A percentile compares a stretch with the other conserved stretches of the same genome.
phyloP scores from a whole-genome alignment of 2,888 invertebrate genomes.

The Onchidella celtica region DNA sequence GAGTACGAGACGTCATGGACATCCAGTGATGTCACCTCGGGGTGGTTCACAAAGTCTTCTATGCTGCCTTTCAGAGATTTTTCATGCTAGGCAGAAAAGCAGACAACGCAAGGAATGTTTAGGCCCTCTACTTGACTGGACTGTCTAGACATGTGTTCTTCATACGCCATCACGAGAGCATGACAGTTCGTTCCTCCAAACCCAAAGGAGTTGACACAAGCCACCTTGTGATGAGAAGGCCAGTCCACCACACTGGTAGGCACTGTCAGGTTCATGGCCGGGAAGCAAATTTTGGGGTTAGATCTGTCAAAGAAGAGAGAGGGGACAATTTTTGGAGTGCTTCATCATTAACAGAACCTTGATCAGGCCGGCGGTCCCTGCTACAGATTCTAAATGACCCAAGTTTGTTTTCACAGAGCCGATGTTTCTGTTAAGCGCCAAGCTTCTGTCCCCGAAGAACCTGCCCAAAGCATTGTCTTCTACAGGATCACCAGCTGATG shows the following conservation, averaged over 20 bases:
- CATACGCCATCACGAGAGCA: conserved; percentile 57
- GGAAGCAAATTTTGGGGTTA: conserved; percentile 63
- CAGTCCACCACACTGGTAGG: conserved; percentile 53
- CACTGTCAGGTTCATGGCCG: conserved; percentile 57
- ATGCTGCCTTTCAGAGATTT: conserved; percentile 49
- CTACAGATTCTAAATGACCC: conserved; percentile 69
- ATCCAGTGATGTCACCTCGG: conserved; percentile 26
- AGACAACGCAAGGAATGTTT: conserved; percentile 46
- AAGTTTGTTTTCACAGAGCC: conserved; percentile 73
- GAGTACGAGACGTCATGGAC: conserved; percentile 55
- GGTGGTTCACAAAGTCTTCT: conserved; percentile 36
- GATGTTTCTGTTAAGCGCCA: conserved; percentile 48
- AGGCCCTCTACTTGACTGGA: neutral
- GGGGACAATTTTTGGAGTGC: conserved; percentile 60
- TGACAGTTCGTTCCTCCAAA: conserved; percentile 73
- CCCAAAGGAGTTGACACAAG: conserved; percentile 68
- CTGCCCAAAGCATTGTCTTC: conserved; percentile 60
- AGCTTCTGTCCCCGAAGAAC: conserved; percentile 53
- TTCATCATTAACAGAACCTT: conserved; percentile 72
- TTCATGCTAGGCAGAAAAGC: conserved; percentile 50
- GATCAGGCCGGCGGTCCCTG: conserved; percentile 68
- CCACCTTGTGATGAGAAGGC: conserved; percentile 54
- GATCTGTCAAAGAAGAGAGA: conserved; percentile 61
- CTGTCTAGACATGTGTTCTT: neutral
- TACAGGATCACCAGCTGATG: conserved; percentile 65